Percentiles rank a stretch among this genome's conserved stretches.
Evolutionary conservation across 2,888 invertebrate species (phyloP).

Genomic region (Melipona bicolor): DNA sequence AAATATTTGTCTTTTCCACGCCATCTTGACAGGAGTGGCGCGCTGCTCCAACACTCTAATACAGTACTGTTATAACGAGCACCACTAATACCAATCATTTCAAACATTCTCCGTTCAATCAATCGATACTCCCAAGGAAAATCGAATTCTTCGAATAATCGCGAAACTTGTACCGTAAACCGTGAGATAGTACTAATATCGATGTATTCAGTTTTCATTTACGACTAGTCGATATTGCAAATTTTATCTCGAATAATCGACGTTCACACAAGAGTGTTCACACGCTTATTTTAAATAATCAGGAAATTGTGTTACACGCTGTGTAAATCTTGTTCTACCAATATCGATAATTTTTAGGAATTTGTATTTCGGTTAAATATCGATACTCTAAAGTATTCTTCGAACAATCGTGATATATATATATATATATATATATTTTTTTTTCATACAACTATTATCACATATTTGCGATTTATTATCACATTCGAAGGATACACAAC

Average conservation of each 20-base stretch:
- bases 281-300: not conserved
- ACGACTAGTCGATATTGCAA: not conserved
- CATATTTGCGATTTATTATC: not conserved
- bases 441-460: not conserved
- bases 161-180: not conserved
- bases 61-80: slow-evolving; percentile 32
- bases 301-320: not conserved
- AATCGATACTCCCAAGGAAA: not conserved
- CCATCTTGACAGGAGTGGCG: slow-evolving; percentile 65
- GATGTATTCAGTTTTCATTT: not conserved
- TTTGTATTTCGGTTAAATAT: not conserved
- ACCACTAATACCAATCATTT: slow-evolving; percentile 7
- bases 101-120: not conserved
- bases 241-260: not conserved
- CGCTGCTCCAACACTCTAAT: slow-evolving; percentile 24
- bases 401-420: not conserved
- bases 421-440: too few species aligned
- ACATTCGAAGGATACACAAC: not conserved
- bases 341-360: not conserved
- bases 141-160: not conserved
- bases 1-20: slow-evolving; percentile 68
- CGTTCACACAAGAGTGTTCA: not conserved
- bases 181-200: not conserved
- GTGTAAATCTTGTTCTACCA: not conserved
- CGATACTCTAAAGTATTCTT: not conserved